phyloP scores from a whole-genome alignment of 1,140 invertebrate species.

The Drosophila oshimai region DNA sequence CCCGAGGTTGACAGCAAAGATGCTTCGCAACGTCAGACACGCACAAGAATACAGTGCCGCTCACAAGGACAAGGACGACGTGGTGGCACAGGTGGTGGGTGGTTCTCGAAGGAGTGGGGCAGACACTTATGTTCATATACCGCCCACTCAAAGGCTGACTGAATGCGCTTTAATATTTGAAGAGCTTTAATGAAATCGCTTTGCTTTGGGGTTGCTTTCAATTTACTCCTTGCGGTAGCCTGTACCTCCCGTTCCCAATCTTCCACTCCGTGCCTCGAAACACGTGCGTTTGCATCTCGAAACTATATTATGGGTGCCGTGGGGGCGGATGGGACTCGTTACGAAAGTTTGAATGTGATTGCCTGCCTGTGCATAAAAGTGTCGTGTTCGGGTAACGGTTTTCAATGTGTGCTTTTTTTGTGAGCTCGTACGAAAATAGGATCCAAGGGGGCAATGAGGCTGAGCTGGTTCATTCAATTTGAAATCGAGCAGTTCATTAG shows the following conservation, averaged over 20 bases:
- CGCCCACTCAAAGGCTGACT: conserved; percentile 29
- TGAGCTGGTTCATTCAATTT: conserved; percentile 18
- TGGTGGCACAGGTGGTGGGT: background rate
- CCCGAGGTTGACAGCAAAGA: conserved; percentile 35
- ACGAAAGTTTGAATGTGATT: conserved; percentile 3
- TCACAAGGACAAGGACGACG: conserved; percentile 16
- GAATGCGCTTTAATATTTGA: conserved; percentile 74
- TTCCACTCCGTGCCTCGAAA: too few species aligned
- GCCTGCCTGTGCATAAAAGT: conserved; percentile 48
- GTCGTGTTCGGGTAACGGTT: conserved; percentile 37
- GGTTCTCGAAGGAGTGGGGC: background rate
- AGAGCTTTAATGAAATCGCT: conserved; percentile 75
- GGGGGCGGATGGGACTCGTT: background rate
- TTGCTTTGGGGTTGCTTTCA: conserved; percentile 65
- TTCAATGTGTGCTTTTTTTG: conserved; percentile 39
- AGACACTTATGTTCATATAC: conserved; percentile 1
- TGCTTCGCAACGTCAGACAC: conserved; percentile 32
- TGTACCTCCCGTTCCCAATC: background rate
- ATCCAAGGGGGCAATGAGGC: conserved; percentile 32
- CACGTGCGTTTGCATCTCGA: conserved; percentile 12
- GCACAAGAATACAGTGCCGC: background rate
- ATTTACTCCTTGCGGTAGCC: conserved; percentile 45
- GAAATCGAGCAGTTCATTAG: conserved; percentile 5
- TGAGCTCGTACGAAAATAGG: conserved; percentile 16
- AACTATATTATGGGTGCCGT: conserved; percentile 13